Conservation (phyloP, 2,888 invertebrate species). For the Zaprionus obscuricornis region DNA sequence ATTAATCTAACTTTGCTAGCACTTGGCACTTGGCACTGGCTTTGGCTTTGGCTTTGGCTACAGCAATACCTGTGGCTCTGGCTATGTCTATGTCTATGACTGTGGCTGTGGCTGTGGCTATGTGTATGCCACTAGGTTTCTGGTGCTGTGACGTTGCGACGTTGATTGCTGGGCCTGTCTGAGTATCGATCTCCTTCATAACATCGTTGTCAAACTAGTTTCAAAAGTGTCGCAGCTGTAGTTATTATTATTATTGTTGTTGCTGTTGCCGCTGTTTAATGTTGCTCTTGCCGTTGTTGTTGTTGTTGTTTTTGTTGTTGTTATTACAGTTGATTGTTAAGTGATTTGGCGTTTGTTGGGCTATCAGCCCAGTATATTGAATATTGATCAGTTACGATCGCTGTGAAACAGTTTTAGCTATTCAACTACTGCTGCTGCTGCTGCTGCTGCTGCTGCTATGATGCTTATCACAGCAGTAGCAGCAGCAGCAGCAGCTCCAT, state of each 20-base stretch:
- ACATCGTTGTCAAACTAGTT: conserved; percentile 71
- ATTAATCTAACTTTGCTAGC: conserved; percentile 73
- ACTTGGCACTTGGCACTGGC: conserved; percentile 30
- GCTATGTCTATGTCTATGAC: neutral
- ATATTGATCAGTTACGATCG: too few relatives aligned
- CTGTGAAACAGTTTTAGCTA: too few relatives aligned
- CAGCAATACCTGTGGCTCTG: neutral
- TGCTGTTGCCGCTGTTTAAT: conserved; percentile 18
- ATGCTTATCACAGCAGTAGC: conserved; percentile 15
- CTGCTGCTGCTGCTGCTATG: conserved; percentile 12
- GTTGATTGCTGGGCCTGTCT: too few relatives aligned
- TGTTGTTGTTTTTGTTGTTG: conserved; percentile 40
- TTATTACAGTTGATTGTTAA: conserved; percentile 65
- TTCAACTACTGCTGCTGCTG: too few relatives aligned
- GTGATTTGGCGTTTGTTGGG: conserved; percentile 62
- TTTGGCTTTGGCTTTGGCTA: neutral
- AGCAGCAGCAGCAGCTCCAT: conserved; percentile 1
- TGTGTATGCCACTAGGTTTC: too few relatives aligned
- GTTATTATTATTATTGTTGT: conserved; percentile 25
- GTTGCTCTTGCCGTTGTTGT: conserved; percentile 19
- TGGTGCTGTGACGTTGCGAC: too few relatives aligned
- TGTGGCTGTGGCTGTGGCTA: conserved; percentile 1
- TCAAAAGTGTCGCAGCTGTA: conserved; percentile 73
- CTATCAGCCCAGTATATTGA: conserved; percentile 38
- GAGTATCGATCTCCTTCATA: conserved; percentile 50